phyloP scores from a whole-genome alignment of 1,140 invertebrate genomes.

The Eriocheir sinensis region DNA sequence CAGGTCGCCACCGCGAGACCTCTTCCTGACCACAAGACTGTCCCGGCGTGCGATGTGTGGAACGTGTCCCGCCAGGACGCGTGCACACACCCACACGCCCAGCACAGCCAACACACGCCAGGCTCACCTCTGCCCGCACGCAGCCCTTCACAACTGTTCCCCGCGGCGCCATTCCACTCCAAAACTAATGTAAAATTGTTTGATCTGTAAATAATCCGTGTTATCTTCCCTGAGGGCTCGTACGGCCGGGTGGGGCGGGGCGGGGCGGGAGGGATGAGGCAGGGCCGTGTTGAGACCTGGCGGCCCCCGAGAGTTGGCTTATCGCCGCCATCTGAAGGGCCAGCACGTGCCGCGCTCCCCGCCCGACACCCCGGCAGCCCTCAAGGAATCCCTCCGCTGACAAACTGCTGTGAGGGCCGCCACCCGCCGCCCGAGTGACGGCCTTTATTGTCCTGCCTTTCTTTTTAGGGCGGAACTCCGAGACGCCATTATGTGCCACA shows the following conservation, averaged over 20 bases:
- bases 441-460: slow-evolving; percentile 5
- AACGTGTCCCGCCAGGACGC: background rate
- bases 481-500: slow-evolving; percentile 10
- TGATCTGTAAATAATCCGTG: slow-evolving; percentile 57
- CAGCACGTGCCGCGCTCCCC: slow-evolving; percentile 52
- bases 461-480: slow-evolving; percentile 1
- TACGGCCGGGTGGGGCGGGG: slow-evolving; percentile 43
- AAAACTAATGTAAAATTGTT: slow-evolving; percentile 20
- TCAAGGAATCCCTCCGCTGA: background rate
- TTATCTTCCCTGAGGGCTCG: slow-evolving; percentile 36
- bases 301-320: slow-evolving; percentile 28
- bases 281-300: slow-evolving; percentile 19
- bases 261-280: slow-evolving; percentile 5
- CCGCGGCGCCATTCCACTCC: background rate
- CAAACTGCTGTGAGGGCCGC: background rate
- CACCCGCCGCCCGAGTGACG: background rate
- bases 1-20: slow-evolving; percentile 28
- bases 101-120: no score
- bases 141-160: background rate
- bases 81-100: background rate
- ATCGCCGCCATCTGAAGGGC: slow-evolving; percentile 62
- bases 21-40: slow-evolving; percentile 42
- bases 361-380: background rate
- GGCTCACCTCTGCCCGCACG: background rate
- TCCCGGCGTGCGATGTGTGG: background rate